Conservation (phyloP, 2,113 vertebrate genomes). For the Cranoglanis bouderius region DNA sequence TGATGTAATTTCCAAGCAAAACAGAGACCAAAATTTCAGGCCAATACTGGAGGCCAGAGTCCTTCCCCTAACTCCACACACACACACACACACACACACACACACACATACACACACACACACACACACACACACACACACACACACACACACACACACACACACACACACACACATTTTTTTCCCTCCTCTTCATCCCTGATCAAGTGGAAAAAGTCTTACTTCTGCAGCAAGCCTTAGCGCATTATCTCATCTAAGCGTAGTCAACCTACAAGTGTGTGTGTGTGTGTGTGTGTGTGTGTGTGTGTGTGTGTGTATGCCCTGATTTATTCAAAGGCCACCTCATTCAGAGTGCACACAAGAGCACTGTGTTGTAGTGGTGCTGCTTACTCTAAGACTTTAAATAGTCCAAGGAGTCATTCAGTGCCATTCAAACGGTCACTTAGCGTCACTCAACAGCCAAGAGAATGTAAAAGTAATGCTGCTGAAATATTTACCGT, state of each 20-base stretch:
- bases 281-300: slow-evolving; percentile 32
- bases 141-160: slow-evolving; percentile 17
- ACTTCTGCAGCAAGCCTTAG: slow-evolving; percentile 57
- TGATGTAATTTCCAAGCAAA: slow-evolving; percentile 75
- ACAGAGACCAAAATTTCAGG: slow-evolving; percentile 71
- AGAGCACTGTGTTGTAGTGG: slow-evolving; percentile 25
- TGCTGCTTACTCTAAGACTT: slow-evolving; percentile 33
- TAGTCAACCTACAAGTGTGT: slow-evolving; percentile 42
- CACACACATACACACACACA: slow-evolving; percentile 47
- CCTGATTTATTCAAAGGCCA: slow-evolving; percentile 44
- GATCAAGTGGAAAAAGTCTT: slow-evolving; percentile 65
- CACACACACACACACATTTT: slow-evolving; percentile 53
- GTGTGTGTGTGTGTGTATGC: slow-evolving; percentile 38
- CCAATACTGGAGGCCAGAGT: slow-evolving; percentile 56
- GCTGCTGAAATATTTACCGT: slow-evolving; percentile 29
- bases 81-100: slow-evolving; percentile 33
- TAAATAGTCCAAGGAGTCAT: slow-evolving; percentile 38
- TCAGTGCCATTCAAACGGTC: slow-evolving; percentile 34
- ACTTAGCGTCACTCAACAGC: slow-evolving; percentile 31
- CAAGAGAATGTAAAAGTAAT: slow-evolving; percentile 21
- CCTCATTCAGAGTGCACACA: slow-evolving; percentile 40
- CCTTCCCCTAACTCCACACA: slow-evolving; percentile 49
- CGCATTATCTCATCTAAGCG: slow-evolving; percentile 65
- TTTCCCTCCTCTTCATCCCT: slow-evolving; percentile 65
- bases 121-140: slow-evolving; percentile 50